These are phyloP conservation scores for Meteorus sp. DNA, from an alignment of 1,140 invertebrate genomes.

Conservation along the genomic window DNA sequence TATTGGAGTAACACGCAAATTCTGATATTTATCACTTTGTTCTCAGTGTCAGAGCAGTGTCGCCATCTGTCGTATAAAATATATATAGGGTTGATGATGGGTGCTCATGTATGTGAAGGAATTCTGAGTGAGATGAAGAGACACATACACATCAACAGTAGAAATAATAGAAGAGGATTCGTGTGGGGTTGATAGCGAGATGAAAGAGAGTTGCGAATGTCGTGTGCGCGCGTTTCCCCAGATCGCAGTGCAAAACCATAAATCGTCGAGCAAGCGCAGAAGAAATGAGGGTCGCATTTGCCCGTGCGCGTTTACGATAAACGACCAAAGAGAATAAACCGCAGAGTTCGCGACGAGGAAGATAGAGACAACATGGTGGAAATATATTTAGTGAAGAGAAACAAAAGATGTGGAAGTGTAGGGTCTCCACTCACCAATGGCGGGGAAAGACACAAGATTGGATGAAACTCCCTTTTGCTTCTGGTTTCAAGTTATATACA, in stretches of 20 bases:
- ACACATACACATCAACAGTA: too few species aligned
- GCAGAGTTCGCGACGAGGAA: not conserved
- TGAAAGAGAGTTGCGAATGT: slow-evolving; percentile 7
- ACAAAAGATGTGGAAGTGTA: slow-evolving; percentile 4
- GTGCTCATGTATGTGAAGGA: too few species aligned
- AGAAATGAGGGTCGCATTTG: slow-evolving; percentile 15
- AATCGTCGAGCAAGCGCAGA: slow-evolving; percentile 29
- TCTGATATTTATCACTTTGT: too few species aligned
- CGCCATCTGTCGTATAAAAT: too few species aligned
- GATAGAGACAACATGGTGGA: not conserved
- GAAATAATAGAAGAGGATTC: not conserved
- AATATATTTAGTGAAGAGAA: not conserved
- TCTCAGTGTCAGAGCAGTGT: too few species aligned
- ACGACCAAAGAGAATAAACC: slow-evolving; percentile 30
- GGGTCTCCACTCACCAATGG: slow-evolving; percentile 14
- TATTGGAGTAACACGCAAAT: too few species aligned
- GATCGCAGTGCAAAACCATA: too few species aligned
- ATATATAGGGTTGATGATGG: too few species aligned
- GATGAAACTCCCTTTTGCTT: slow-evolving; percentile 5
- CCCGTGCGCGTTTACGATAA: slow-evolving; percentile 23
- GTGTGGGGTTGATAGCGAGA: not conserved
- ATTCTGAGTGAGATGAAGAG: too few species aligned
- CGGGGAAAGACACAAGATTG: slow-evolving; percentile 31
- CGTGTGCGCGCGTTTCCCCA: too few species aligned
- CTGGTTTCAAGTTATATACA: too few species aligned